Evolutionary conservation across 2,113 vertebrate genomes (phyloP).

Genomic region (Miniopterus natalensis): DNA sequence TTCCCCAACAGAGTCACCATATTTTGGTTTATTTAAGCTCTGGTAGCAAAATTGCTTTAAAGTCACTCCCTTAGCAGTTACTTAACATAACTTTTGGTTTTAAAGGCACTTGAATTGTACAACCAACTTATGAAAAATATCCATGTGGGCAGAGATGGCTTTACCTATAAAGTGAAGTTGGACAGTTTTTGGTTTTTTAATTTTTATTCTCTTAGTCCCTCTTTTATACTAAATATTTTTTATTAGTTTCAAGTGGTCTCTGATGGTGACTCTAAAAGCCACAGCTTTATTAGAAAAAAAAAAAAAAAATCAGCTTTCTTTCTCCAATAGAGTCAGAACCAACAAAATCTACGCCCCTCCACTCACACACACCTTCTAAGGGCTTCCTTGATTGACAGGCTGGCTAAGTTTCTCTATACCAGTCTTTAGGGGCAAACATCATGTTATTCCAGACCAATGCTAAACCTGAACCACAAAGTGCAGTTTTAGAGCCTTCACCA

Average conservation of each 20-base stretch:
- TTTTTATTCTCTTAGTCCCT: background rate
- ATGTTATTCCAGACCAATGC: background rate
- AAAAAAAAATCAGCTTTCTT: background rate
- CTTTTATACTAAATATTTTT: background rate
- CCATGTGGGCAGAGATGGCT: background rate
- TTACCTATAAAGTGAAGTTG: background rate
- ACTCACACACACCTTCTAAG: background rate
- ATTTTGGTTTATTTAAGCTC: background rate
- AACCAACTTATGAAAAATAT: background rate
- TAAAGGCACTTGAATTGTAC: background rate
- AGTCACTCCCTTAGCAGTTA: background rate
- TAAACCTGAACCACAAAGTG: background rate
- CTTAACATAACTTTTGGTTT: conserved; percentile 36
- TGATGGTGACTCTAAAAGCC: conserved; percentile 19
- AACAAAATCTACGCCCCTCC: background rate
- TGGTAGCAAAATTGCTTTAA: background rate
- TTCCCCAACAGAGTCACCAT: background rate
- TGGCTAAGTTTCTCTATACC: background rate
- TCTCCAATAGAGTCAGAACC: background rate
- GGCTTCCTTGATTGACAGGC: background rate
- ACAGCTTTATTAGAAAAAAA: background rate
- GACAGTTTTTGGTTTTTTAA: background rate
- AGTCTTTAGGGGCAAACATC: background rate
- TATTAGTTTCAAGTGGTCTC: background rate
- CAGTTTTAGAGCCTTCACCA: background rate